These are phyloP conservation scores for Muricea muricata DNA, from an alignment of 92 coral and sea anemone genomes.

Conservation along the genomic window DNA sequence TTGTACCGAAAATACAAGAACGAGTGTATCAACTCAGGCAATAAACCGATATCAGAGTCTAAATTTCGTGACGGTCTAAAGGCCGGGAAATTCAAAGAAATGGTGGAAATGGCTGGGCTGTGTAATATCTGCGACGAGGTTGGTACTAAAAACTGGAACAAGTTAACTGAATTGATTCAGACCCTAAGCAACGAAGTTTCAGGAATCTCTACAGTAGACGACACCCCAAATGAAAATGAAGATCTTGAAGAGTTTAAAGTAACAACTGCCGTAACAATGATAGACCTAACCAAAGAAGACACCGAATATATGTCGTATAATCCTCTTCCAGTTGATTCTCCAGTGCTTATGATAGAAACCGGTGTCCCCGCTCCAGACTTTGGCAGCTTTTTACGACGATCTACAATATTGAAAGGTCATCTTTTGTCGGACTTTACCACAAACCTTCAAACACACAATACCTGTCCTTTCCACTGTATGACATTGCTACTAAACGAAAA, in stretches of 20 bases:
- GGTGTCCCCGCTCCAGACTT: too few relatives aligned
- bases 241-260: not conserved
- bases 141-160: slow-evolving; percentile 39
- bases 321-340: too few relatives aligned
- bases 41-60: slow-evolving; percentile 22
- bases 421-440: not conserved
- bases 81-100: slow-evolving; percentile 32
- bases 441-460: slow-evolving; percentile 22
- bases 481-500: too few relatives aligned
- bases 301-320: not conserved
- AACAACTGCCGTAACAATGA: not conserved
- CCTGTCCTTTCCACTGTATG: slow-evolving; percentile 47
- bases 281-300: too few relatives aligned
- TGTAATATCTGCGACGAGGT: slow-evolving; percentile 46
- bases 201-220: not conserved
- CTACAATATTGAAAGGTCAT: not conserved
- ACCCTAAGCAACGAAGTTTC: not conserved
- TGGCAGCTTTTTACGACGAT: too few relatives aligned
- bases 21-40: slow-evolving; percentile 6
- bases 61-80: slow-evolving; percentile 25
- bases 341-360: not conserved
- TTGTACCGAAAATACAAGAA: not conserved
- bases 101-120: slow-evolving; percentile 30
- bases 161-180: not conserved
- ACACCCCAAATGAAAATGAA: too few relatives aligned